Evolutionary conservation across 2,888 invertebrate genomes (phyloP).

Genomic region (Sacculina carcini): DNA sequence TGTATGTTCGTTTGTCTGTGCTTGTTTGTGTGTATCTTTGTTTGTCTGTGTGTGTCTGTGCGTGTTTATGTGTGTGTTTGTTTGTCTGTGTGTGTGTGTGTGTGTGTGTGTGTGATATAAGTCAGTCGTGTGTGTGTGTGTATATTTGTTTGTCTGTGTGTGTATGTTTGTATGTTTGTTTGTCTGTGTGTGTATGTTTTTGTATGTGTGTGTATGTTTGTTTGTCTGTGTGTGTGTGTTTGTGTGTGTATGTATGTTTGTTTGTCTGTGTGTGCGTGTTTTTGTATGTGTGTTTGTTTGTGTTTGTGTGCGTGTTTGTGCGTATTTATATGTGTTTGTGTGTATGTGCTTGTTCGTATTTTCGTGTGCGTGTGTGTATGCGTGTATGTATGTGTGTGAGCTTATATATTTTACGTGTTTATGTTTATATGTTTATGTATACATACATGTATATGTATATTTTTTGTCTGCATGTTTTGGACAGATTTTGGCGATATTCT

Average conservation of each 20-base stretch:
- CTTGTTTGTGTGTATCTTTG: background rate
- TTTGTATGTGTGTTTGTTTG: too few species aligned
- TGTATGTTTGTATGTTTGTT: background rate
- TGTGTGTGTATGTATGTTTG: background rate
- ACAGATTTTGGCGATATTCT: conserved; percentile 45
- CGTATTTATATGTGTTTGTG: too few species aligned
- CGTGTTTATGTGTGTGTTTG: background rate
- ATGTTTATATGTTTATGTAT: background rate
- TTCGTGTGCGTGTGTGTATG: background rate
- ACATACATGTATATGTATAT: background rate
- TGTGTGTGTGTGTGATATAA: background rate
- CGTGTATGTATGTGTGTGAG: too few species aligned
- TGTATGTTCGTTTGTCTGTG: background rate
- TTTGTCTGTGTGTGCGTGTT: background rate
- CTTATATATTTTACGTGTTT: background rate
- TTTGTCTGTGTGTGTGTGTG: background rate
- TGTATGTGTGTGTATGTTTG: background rate
- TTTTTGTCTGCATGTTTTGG: background rate
- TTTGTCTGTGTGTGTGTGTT: background rate
- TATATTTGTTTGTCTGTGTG: background rate
- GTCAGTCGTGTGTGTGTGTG: background rate
- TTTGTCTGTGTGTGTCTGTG: background rate
- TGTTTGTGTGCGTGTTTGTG: too few species aligned
- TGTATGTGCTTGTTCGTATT: background rate
- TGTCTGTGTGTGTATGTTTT: background rate